Conservation (phyloP, 2,797 vertebrate genomes). For the Heterohyrax brucei region DNA sequence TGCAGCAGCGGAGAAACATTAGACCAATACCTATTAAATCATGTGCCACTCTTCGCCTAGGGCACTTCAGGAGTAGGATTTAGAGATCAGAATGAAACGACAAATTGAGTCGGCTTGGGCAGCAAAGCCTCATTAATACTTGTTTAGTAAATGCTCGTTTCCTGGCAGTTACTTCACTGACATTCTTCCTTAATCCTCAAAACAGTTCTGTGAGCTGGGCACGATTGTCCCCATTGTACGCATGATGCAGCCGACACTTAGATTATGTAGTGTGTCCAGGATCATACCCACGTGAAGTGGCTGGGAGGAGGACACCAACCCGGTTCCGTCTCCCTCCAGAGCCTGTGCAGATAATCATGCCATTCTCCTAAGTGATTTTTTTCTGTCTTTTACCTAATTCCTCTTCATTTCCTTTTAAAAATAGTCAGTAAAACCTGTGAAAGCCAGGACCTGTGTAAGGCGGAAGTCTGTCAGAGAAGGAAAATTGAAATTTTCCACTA, state of each 20-base stretch:
- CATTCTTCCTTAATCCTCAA: neutral
- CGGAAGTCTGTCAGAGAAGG: neutral
- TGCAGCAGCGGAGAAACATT: no score
- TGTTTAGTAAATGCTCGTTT: neutral
- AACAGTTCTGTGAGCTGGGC: neutral
- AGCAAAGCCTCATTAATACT: neutral
- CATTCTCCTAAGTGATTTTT: neutral
- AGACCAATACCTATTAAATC: neutral
- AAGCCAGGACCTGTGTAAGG: no score
- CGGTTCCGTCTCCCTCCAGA: fast-evolving
- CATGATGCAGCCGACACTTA: neutral
- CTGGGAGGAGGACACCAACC: no score
- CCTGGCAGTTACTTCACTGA: neutral
- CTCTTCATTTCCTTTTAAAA: neutral
- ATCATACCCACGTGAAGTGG: no score
- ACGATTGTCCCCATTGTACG: fast-evolving
- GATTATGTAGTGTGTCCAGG: fast-evolving
- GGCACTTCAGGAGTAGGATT: neutral
- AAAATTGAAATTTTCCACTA: neutral
- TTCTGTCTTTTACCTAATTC: neutral
- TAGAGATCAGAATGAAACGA: neutral
- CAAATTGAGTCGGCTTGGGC: neutral
- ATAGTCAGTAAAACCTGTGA: neutral
- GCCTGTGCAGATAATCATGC: fast-evolving
- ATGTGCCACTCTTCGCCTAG: fast-evolving